phyloP scores from a whole-genome alignment of 2,113 vertebrate genomes.

The Rhadina sibilatrix region DNA sequence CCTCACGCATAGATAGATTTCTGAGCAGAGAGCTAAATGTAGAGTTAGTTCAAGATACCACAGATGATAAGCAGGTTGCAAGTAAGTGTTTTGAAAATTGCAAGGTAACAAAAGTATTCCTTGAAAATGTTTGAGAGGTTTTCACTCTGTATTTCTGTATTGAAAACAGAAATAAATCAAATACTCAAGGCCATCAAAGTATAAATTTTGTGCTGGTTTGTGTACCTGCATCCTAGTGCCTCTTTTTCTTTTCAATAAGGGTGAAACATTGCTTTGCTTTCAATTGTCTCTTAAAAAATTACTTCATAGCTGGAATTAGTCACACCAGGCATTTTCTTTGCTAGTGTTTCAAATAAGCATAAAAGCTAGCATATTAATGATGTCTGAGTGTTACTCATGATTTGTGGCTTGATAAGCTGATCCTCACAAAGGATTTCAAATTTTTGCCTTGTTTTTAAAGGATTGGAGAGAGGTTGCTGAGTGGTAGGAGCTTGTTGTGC shows the following conservation, averaged over 20 bases:
- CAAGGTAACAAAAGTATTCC: not conserved
- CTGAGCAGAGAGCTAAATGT: not conserved
- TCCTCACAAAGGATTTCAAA: not conserved
- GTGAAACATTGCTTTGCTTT: not conserved
- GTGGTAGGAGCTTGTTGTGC: not conserved
- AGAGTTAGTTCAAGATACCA: not conserved
- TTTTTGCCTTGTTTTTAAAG: not conserved
- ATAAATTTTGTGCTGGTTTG: not conserved
- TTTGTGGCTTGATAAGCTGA: constrained; percentile 5
- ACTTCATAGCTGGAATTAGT: constrained; percentile 13
- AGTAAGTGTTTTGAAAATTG: not conserved
- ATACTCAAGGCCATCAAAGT: not conserved
- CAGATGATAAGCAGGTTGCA: not conserved
- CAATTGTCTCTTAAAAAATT: not conserved
- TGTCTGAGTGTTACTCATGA: not conserved
- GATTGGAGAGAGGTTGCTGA: not conserved
- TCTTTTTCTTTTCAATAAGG: not conserved
- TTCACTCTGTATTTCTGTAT: not conserved
- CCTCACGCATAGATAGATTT: not conserved
- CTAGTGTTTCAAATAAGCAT: not conserved
- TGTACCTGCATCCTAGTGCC: not conserved
- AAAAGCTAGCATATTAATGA: constrained; percentile 25
- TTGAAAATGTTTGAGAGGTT: not conserved
- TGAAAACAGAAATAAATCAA: constrained; percentile 3
- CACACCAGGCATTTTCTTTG: constrained; percentile 42